A percentile compares a stretch with the other conserved stretches of the same genome.
These are phyloP conservation scores for Lateolabrax maculatus DNA, from an alignment of 2,797 vertebrate genomes.

Conservation along the genomic window DNA sequence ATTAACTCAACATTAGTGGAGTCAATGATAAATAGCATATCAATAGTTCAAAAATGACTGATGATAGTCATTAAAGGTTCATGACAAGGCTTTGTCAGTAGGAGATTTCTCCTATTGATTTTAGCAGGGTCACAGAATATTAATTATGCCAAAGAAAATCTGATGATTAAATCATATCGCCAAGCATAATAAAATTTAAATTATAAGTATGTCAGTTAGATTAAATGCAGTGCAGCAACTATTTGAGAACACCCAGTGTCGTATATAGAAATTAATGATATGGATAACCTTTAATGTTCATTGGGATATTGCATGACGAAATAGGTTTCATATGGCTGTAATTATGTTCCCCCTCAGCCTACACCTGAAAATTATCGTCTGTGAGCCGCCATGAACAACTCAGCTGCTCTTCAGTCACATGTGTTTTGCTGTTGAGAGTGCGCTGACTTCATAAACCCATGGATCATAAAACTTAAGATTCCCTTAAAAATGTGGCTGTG, in stretches of 20 bases:
- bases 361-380: constrained; percentile 14
- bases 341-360: constrained; percentile 36
- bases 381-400: not conserved
- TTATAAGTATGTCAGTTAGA: constrained; percentile 52
- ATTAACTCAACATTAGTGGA: constrained; percentile 36
- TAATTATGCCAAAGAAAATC: constrained; percentile 68
- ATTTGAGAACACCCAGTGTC: constrained; percentile 28
- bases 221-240: constrained; percentile 43
- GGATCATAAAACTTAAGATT: constrained; percentile 70
- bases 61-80: constrained; percentile 72
- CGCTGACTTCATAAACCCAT: constrained; percentile 50
- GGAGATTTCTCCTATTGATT: constrained; percentile 74
- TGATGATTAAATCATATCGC: constrained; percentile 63
- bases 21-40: constrained; percentile 67
- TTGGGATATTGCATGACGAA: constrained; percentile 31
- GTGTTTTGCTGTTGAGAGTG: constrained; percentile 24
- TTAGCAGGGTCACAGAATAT: constrained; percentile 66
- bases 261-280: constrained; percentile 47
- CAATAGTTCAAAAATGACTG: constrained; percentile 71
- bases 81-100: constrained; percentile 65
- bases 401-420: constrained; percentile 28
- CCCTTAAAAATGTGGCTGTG: constrained; percentile 58
- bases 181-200: constrained; percentile 64
- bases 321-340: constrained; percentile 41
- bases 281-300: constrained; percentile 62